These are phyloP conservation scores for Dermatophagoides farinae DNA, from an alignment of 1,140 invertebrate species.

Conservation along the genomic window DNA sequence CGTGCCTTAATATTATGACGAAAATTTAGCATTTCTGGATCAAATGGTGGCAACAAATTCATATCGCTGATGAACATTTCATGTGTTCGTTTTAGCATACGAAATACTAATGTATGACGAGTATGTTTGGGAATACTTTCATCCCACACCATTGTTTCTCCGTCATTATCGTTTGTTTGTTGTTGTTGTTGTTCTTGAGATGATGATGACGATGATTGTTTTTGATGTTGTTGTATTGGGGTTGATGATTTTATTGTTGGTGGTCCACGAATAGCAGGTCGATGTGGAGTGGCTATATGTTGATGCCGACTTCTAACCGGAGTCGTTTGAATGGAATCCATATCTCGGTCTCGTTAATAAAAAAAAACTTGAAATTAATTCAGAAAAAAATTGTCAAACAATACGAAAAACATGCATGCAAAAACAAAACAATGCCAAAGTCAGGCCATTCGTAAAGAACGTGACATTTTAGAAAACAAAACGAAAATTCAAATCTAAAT, in stretches of 20 bases:
- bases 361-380: neutral
- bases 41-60: conserved; percentile 56
- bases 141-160: neutral
- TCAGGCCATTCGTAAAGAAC: neutral
- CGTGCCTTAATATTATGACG: conserved; percentile 48
- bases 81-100: conserved; percentile 87
- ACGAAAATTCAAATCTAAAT: neutral
- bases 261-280: conserved; percentile 1
- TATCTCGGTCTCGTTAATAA: neutral
- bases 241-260: neutral
- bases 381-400: neutral
- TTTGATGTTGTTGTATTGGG: neutral
- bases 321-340: conserved; percentile 1
- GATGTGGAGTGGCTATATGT: neutral
- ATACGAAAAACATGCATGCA: neutral
- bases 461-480: neutral
- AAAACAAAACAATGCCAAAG: neutral
- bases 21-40: conserved; percentile 54
- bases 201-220: neutral
- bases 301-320: neutral
- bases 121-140: conserved; percentile 45
- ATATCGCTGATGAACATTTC: conserved; percentile 92
- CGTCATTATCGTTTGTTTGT: neutral
- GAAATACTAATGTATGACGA: conserved; percentile 85
- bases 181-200: neutral